Conservation (phyloP, 2,113 vertebrate genomes). For the Cyprinus carpio region DNA sequence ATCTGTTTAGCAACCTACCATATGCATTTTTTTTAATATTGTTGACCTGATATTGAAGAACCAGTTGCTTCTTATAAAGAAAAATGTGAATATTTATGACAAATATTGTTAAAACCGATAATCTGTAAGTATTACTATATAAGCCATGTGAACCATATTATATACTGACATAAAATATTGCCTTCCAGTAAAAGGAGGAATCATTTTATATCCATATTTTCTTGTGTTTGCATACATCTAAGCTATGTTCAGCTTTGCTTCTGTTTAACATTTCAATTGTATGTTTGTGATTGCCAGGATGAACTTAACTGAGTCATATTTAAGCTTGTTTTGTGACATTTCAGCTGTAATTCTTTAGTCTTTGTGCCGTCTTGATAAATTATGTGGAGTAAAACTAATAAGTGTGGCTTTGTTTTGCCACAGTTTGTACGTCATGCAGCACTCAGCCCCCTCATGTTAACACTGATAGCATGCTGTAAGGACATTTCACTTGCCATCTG, state of each 20-base stretch:
- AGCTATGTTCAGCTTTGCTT: not conserved
- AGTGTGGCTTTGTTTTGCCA: slow-evolving; percentile 25
- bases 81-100: not conserved
- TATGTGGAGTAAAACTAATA: slow-evolving; percentile 9
- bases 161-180: not conserved
- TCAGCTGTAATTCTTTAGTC: not conserved
- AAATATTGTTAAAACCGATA: not conserved
- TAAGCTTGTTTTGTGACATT: slow-evolving; percentile 1
- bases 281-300: not conserved
- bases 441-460: slow-evolving; percentile 20
- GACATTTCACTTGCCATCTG: slow-evolving; percentile 16
- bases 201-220: not conserved
- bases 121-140: not conserved
- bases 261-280: not conserved
- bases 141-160: not conserved
- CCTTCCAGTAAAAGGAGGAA: not conserved
- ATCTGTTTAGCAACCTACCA: not conserved
- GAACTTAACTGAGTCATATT: not conserved
- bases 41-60: not conserved
- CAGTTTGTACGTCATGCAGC: slow-evolving; percentile 15
- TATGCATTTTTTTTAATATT: not conserved
- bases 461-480: slow-evolving; percentile 10
- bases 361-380: slow-evolving; percentile 4
- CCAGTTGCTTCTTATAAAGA: not conserved
- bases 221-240: not conserved